Evolutionary conservation across 2,113 vertebrate species (phyloP), one percentile per base, ranked within the genome.

Genomic region (Hypocryptadius cinnamomeus): DNA sequence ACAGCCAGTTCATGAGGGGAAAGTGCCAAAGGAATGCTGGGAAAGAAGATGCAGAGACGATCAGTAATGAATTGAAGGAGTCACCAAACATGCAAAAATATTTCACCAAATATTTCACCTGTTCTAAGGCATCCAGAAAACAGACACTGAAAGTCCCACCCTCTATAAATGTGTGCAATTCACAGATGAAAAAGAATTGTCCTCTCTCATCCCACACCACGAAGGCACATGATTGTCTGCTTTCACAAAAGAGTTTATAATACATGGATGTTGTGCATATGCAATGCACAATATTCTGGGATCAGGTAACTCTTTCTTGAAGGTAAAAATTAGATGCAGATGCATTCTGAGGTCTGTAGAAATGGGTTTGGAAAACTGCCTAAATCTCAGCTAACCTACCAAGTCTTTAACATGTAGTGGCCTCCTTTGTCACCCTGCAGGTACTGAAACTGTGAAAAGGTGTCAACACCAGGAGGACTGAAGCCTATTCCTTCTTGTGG

Each of bases 331-430:
- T 45, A 47, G 82, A 60, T 68, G 21, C 37, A 25, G 54, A 56
- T 42, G 69, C 56, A 61, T 90, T 80, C 72, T 87, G 86, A 96
- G 50, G 11, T 87, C 79, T 87, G 45, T 17, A 56, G 56, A 45
- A 84, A 79, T 42, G n/a, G 15, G 15, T 44, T 73, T 74, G 56
- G 37, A 83, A 81, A 90, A 74, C 22, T 66, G 56, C 51, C 42
- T 70, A 66, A 89, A 90, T 90, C 33, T 40, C 48, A 91, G 59
- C 12, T 54, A 63, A 45, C 11, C 76, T 65, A 28, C 3, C 1
- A 47, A 84, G 61, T 74, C 40, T 77, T 9, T 25, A 64, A 72
- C 6, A 27, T 27, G 42, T 37, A 60, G n/a, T 11, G 48, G 31
- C 19, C 81, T 70, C 45, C 45, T 87, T 81, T 83, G 65, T 35